Evolutionary conservation across 2,888 invertebrate species (phyloP), one percentile per base, ranked within the genome.

Genomic region (Drosophila paramelanica): DNA sequence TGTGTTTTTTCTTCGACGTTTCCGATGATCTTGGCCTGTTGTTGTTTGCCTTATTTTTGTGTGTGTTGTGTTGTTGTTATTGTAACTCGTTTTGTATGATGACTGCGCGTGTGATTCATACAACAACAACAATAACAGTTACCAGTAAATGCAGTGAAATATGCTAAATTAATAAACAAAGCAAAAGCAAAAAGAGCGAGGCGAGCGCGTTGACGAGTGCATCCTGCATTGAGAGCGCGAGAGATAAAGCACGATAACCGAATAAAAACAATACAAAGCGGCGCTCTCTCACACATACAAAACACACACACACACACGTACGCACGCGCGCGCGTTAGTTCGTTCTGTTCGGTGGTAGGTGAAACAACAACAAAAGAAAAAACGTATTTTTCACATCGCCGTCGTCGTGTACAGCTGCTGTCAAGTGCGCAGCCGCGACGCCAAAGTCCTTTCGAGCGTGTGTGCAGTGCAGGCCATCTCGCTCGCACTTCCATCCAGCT

Each of bases 21-120:
- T 78, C 61, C 79, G 79, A 62, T 81, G 81, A 85, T 87, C 88
- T 83, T 87, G 82, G 82, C 81, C 76, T 45, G 79, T 61, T 73
- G 62, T 77, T 77, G 73, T 83, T 68, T 60, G 61, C 53, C 67
- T 73, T 64, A 61, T 68, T 60, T 46, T 64, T 52, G 55, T 50
- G 58, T 57, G 42, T 65, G 70, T 23, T 51, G 45, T 38, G 25
- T 39, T 58, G 62, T 67, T 72, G 51, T 64, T 71, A 57, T 75
- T 82, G 82, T 83, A 82, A 82, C 82, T 83, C 65, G 82, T 83
- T 83, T 85, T 74, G 58, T 61, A 56, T 67, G 64, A 70, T 67
- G 74, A 72, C 60, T 66, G 72, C 81, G 81, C 72, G 73, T 79
- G 81, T 83, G 83, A 81, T 78, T 83, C 87, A 81, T 81, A 64